phyloP scores from a whole-genome alignment of 2,113 vertebrate species.

The Sakesphorus luctuosus region DNA sequence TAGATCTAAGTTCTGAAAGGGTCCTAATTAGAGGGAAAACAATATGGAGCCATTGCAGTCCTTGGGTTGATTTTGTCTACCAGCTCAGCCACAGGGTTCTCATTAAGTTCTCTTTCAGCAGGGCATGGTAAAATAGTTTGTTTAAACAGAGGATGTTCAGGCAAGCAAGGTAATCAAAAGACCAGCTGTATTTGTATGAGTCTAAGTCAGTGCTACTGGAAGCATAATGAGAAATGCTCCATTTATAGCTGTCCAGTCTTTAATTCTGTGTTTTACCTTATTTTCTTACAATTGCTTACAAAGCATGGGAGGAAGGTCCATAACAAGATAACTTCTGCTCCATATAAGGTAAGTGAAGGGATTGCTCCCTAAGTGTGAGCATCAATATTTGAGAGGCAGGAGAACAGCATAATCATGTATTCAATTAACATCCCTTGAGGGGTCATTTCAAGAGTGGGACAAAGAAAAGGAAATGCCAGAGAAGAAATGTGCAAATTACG shows the following conservation, averaged over 20 bases:
- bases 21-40: neutral
- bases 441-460: neutral
- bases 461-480: neutral
- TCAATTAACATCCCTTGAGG: neutral
- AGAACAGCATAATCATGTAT: neutral
- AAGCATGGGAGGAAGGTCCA: fast-evolving
- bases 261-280: neutral
- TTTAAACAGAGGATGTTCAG: neutral
- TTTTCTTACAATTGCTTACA: neutral
- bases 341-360: neutral
- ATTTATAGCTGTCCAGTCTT: neutral
- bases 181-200: neutral
- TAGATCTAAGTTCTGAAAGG: neutral
- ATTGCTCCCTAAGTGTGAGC: fast-evolving
- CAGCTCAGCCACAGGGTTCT: neutral
- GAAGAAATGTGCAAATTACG: neutral
- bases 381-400: neutral
- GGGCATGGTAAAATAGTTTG: neutral
- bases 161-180: neutral
- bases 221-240: neutral
- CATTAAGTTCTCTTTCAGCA: neutral
- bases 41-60: neutral
- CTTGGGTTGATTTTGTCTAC: neutral
- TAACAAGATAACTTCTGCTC: neutral
- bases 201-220: neutral